A percentile compares a stretch with the other conserved stretches of the same genome.
Conservation (phyloP, 2,888 invertebrate species). For the Eupithecia inturbata region DNA sequence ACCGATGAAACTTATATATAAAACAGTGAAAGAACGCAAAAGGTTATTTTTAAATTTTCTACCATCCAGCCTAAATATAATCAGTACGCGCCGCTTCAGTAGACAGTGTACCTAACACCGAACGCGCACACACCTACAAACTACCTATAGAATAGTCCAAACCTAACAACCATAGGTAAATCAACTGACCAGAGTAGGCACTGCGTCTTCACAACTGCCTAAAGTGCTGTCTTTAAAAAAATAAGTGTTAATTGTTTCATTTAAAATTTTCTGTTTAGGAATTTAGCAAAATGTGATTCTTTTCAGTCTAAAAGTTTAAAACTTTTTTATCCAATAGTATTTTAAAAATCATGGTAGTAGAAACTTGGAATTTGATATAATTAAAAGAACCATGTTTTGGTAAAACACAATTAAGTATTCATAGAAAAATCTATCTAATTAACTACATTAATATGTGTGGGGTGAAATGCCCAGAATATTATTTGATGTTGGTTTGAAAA, state of each 20-base stretch:
- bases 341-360: not conserved
- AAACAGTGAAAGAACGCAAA: too few species aligned
- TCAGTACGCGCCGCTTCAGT: conserved; percentile 7
- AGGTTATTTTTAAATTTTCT: not conserved
- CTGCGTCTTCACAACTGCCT: conserved; percentile 57
- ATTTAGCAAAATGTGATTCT: conserved; percentile 18
- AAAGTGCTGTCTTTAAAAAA: conserved; percentile 64
- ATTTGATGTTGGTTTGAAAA: not conserved
- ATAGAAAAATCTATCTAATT: not conserved
- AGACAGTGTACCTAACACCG: conserved; percentile 17
- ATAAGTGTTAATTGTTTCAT: conserved; percentile 50
- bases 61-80: not conserved
- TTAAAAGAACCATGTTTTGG: conserved; percentile 8
- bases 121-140: conserved; percentile 45
- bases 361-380: not conserved
- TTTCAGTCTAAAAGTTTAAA: too few species aligned
- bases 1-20: not conserved
- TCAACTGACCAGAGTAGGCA: conserved; percentile 54
- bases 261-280: conserved; percentile 20
- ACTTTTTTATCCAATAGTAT: not conserved
- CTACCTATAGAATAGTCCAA: conserved; percentile 46
- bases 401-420: not conserved
- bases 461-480: conserved; percentile 10
- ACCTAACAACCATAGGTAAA: conserved; percentile 48
- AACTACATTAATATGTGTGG: conserved; percentile 1